Conservation (phyloP, 2,888 invertebrate genomes). For the Dicyrtoma fusca region DNA sequence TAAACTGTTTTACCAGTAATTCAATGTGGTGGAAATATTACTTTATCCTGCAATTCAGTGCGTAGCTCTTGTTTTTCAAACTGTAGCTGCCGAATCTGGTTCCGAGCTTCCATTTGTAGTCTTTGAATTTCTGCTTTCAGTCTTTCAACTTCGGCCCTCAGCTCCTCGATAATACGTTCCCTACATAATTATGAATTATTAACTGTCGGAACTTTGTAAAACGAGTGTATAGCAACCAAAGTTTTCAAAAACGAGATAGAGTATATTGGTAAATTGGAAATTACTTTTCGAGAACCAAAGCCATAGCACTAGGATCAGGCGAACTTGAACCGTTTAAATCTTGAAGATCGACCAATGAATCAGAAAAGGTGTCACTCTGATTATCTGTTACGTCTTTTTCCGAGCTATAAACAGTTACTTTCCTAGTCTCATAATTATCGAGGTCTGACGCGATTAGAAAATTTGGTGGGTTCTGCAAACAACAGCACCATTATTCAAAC, state of each 20-base stretch:
- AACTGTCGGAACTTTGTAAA: no score
- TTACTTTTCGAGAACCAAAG: slow-evolving; percentile 47
- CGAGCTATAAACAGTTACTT: slow-evolving; percentile 77
- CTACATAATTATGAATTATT: no score
- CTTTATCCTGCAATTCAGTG: slow-evolving; percentile 63
- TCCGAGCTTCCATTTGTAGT: slow-evolving; percentile 64
- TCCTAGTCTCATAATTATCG: slow-evolving; percentile 90
- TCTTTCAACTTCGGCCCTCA: slow-evolving; percentile 75
- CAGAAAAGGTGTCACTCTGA: slow-evolving; percentile 58
- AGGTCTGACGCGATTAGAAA: slow-evolving; percentile 91
- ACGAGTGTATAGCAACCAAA: no score
- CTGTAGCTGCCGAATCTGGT: slow-evolving; percentile 63
- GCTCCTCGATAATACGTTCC: slow-evolving; percentile 77
- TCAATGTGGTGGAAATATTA: slow-evolving; percentile 36
- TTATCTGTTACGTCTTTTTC: slow-evolving; percentile 62
- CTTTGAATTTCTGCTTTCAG: slow-evolving; percentile 66
- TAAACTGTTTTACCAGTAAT: neutral
- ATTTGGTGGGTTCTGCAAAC: slow-evolving; percentile 80
- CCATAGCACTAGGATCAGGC: slow-evolving; percentile 52
- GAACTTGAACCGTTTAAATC: slow-evolving; percentile 60
- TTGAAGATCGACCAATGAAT: slow-evolving; percentile 59
- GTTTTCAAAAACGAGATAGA: slow-evolving; percentile 59
- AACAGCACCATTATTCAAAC: slow-evolving; percentile 21
- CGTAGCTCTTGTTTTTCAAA: slow-evolving; percentile 63
- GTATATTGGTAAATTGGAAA: neutral